Evolutionary conservation across 2,888 invertebrate genomes (phyloP), one percentile per base, ranked within the genome.

Genomic region (Marasmarcha lunaedactyla): DNA sequence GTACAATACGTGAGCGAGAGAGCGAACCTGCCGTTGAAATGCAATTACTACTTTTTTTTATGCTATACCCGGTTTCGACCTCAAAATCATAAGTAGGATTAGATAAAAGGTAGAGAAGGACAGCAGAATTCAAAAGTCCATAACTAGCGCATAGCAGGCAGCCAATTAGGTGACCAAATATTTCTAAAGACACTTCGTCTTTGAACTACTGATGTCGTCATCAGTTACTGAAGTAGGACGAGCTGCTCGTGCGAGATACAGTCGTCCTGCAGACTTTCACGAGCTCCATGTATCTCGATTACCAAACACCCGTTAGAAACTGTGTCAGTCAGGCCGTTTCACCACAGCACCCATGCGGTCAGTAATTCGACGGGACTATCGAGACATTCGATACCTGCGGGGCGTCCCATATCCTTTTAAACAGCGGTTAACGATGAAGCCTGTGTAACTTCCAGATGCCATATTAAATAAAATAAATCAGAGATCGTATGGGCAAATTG

Each of bases 241-340:
- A 59, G 60, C 63, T 76, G 72, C 73, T 73, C 72, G 62, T 62
- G 61, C 67, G 67, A 66, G 71, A 78, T 71, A 69, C 69, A 61
- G 59, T 72, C 66, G 74, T 74, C 78, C 74, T 76, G 72, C 59
- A 71, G 77, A 79, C 81, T 81, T 83, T 83, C 79, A 78, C 79
- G 77, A 68, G 65, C 68, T 69, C 71, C 68, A 30, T 20, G 20
- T 12, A 69, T 69, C 77, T 73, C 71, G 78, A 81, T 83, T 81
- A 79, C 81, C 78, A 81, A 83, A 83, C 77, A 70, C 71, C 69
- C 71, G 74, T 77, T 79, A 79, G 81, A 79, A 81, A 77, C 77
- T 83, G 78, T 81, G 81, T 79, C 81, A 78, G 74, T 3, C 30
- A 11, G n/a, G 30, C 79, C 79, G 81, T 81, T 78, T 81, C 81